A percentile compares a stretch with the other conserved stretches of the same genome.
Evolutionary conservation across 1,140 invertebrate species (phyloP).

Genomic region (Neuroterus valhalla): DNA sequence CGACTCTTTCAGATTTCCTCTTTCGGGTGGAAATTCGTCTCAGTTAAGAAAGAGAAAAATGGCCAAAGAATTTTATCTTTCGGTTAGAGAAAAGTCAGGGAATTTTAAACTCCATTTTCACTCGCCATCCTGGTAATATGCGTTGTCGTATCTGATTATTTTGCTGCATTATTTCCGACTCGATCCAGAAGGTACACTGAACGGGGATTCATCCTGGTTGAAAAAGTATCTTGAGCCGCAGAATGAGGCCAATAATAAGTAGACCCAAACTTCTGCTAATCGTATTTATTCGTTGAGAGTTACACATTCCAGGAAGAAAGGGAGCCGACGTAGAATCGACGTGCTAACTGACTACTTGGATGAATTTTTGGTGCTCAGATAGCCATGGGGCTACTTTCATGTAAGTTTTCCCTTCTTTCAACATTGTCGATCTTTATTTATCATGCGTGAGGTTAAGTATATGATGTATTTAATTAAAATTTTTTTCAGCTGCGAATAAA

Average conservation of each 20-base stretch:
- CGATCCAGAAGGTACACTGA: neutral
- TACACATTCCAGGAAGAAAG: neutral
- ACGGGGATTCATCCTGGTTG: neutral
- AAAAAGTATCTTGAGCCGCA: neutral
- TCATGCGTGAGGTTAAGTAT: no score
- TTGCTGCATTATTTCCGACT: no score
- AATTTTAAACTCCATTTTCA: no score
- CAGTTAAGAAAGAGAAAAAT: no score
- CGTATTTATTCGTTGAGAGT: neutral
- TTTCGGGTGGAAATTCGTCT: no score
- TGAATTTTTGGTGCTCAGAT: neutral
- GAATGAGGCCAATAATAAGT: neutral
- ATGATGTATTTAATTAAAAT: neutral
- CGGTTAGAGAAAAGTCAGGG: no score
- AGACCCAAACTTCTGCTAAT: neutral
- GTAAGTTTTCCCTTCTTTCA: neutral
- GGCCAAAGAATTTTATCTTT: no score
- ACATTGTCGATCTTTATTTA: no score
- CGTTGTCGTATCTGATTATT: no score
- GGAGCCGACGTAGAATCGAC: neutral
- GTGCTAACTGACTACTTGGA: neutral
- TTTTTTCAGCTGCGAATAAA: neutral
- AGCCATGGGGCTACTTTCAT: neutral
- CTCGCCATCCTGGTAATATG: no score
- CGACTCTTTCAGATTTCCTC: no score